These are phyloP conservation scores for Pinna nobilis DNA, from an alignment of 1,140 invertebrate species.

Conservation along the genomic window DNA sequence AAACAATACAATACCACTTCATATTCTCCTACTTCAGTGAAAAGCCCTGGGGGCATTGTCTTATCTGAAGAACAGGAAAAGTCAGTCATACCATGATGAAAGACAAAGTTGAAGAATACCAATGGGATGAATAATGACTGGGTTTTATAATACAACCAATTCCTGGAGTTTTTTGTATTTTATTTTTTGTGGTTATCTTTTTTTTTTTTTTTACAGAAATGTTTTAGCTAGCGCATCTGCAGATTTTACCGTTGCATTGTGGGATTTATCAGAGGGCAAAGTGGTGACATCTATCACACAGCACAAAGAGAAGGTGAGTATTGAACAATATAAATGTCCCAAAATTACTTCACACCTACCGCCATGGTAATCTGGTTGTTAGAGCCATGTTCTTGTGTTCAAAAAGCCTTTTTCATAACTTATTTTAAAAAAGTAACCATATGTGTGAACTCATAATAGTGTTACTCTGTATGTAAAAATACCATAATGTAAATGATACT, in stretches of 20 bases:
- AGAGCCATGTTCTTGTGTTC: no score
- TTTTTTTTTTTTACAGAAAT: slow-evolving; percentile 80
- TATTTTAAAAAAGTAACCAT: neutral
- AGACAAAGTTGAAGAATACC: slow-evolving; percentile 78
- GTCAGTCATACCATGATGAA: no score
- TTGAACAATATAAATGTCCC: neutral
- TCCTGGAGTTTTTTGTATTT: neutral
- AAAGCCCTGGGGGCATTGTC: no score
- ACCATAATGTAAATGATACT: no score
- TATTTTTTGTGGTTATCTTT: neutral
- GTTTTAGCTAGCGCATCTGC: slow-evolving; percentile 94
- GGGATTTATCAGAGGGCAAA: slow-evolving; percentile 90
- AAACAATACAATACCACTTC: no score
- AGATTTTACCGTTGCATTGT: slow-evolving; percentile 90
- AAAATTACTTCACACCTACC: neutral
- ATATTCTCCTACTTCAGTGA: no score
- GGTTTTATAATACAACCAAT: slow-evolving; percentile 24
- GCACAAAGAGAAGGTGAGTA: slow-evolving; percentile 84
- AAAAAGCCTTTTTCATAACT: neutral
- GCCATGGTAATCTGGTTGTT: no score
- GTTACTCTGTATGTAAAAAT: no score
- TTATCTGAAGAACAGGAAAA: slow-evolving; percentile 70
- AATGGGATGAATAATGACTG: neutral
- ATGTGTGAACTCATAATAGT: no score
- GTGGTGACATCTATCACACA: slow-evolving; percentile 84